Percentiles rank a stretch among this genome's conserved stretches.
These are phyloP conservation scores for Orgyia antiqua DNA, from an alignment of 2,888 invertebrate species.

Conservation along the genomic window DNA sequence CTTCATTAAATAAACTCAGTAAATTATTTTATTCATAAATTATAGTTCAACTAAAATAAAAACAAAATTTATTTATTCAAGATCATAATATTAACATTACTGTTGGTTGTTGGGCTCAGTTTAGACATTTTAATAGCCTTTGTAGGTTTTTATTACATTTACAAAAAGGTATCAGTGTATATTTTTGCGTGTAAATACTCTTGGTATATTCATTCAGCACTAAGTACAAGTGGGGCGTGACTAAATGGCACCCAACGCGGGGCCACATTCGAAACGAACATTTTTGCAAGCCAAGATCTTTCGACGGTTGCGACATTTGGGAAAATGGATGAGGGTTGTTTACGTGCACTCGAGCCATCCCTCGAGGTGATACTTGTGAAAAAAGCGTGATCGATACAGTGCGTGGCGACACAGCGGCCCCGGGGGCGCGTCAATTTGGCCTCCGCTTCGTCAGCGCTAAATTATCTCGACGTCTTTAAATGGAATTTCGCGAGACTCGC, in stretches of 20 bases:
- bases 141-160: too few species aligned
- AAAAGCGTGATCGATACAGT: conserved; percentile 62
- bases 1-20: too few species aligned
- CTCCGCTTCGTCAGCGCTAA: conserved; percentile 72
- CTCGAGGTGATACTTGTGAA: conserved; percentile 44
- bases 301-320: conserved; percentile 37
- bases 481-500: conserved; percentile 71
- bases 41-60: too few species aligned
- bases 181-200: too few species aligned
- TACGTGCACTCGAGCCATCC: conserved; percentile 50
- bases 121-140: too few species aligned
- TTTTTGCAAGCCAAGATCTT: conserved; percentile 39
- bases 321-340: conserved; percentile 57
- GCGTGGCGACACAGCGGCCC: conserved; percentile 53
- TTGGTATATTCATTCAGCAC: conserved; percentile 10
- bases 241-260: conserved; percentile 37
- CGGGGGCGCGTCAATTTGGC: conserved; percentile 69
- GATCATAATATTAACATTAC: too few species aligned
- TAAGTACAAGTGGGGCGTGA: conserved; percentile 14
- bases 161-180: too few species aligned
- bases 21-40: too few species aligned
- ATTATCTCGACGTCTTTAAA: conserved; percentile 77
- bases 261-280: conserved; percentile 25
- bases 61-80: too few species aligned
- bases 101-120: too few species aligned